Base-by-base conservation (phyloP, 2,797 vertebrate species). In the Sebastes itinus region DNA sequence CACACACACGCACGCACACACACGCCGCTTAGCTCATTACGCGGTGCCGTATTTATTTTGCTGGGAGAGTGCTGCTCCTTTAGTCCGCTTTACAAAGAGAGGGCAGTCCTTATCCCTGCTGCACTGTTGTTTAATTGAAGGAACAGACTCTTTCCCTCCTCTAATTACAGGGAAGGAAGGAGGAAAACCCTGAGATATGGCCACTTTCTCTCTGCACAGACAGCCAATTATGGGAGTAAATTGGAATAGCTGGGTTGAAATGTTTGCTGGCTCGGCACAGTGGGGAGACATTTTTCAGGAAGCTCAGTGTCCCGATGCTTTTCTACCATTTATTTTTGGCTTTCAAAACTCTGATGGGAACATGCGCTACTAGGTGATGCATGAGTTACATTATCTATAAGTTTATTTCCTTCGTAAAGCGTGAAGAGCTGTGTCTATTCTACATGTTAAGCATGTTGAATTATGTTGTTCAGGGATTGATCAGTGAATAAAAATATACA, bases 71-170 rank as follows among this genome's bases (percentile, higher is more conserved):
- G 49, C 72, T 69, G 73, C 66, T 81, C 35, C 70, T 86, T 79
- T 35, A 72, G 64, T 81, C 69, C 67, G 75, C 56, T 75, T 60
- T 61, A 89, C 93, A 92, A 95, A 96, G 97, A 94, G 92, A 96
- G 96, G 96, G 95, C 96, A 97, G 95, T 97, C 96, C 93, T 92
- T 95, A 94, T 97, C 96, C 96, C 96, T 96, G 94, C 93, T 72
- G 77, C 75, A 66, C 80, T 96, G 96, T 82, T 78, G 80, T 83
- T 96, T 97, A 97, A 97, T 97, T 97, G 97, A 96, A 96, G 93
- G 93, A 96, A 94, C 96, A 96, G 85, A 95, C 95, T 95, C 95
- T 94, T 94, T 97, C 95, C 97, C 96, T 86, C 66, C 96, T 96
- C 96, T 97, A 97, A 97, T 97, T 97, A 94, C 88, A 56, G 66